A percentile compares a stretch with the other conserved stretches of the same genome.
phyloP scores from a whole-genome alignment of 1,140 invertebrate genomes.

The Drosophila serrata region DNA sequence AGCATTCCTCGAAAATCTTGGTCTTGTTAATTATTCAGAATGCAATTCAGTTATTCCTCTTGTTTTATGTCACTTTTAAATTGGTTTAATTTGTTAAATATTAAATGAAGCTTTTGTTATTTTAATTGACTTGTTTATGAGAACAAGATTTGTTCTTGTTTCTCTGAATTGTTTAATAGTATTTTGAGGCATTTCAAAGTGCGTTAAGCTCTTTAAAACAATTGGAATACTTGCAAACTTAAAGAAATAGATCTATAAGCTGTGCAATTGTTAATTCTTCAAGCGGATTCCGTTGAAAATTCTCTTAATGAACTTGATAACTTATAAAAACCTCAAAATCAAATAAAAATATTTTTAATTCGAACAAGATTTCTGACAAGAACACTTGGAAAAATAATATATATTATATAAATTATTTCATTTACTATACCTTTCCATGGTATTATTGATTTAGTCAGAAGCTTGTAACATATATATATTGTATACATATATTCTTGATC shows the following conservation, averaged over 20 bases:
- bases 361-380: too few species aligned
- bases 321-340: not conserved
- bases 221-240: not conserved
- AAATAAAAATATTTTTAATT: too few species aligned
- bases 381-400: not conserved
- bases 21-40: constrained; percentile 2
- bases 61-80: not conserved
- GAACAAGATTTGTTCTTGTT: not conserved
- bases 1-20: not conserved
- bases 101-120: too few species aligned
- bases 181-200: not conserved
- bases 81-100: not conserved
- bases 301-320: not conserved
- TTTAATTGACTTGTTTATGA: not conserved
- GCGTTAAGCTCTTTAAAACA: not conserved
- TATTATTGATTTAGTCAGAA: too few species aligned
- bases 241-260: not conserved
- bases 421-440: too few species aligned
- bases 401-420: too few species aligned
- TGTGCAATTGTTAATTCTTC: not conserved
- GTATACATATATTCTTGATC: too few species aligned
- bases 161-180: not conserved
- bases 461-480: too few species aligned
- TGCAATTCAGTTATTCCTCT: not conserved
- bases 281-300: not conserved